Evolutionary conservation across 2,888 invertebrate genomes (phyloP), one percentile per base, ranked within the genome.

Genomic region (Agapetus fuscipes): DNA sequence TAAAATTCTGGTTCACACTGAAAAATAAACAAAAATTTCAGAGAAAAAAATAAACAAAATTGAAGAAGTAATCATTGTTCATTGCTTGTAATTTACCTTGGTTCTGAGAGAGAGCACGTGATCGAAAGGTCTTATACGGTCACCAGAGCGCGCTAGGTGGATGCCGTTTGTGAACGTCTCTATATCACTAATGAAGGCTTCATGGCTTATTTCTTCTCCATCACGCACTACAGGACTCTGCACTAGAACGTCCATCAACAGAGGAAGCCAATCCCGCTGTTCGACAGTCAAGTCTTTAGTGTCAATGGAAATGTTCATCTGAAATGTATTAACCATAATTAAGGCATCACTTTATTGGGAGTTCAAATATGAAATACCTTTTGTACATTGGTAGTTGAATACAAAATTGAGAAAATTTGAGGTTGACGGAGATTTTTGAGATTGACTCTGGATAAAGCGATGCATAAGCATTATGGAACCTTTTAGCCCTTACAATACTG

Each of bases 1-100:
- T 86, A 88, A 55, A 88, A 87, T 34, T 73, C 66, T 1, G 79
- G 72, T 58, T 89, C 88, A 26, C 87, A 74, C 81, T 84, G 58
- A 35, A 54, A 46, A 9, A 6, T 20, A 20, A 20, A 20, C 4
- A 20, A 24, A 14, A 37, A 45, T 17, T 33, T 15, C 28, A 38
- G 17, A 43, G 13, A 13, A 31, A 10, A 12, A 17, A 3, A 10
- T 20, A 12, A 37, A 24, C 11, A 30, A 12, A 38, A 41, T 13
- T 30, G n/a, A 32, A 20, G 28, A 30, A 14, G 31, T 30, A 11
- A 26, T 13, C 7, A 30, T 15, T 17, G 11, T 15, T 9, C 11
- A 28, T 42, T 9, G n/a, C 3, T 14, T 26, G 5, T 11, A 15
- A 30, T 17, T 26, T 56, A 81, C 84, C 73, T 83, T 82, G 4